phyloP scores from a whole-genome alignment of 2,888 invertebrate genomes.

The Arctia plantaginis region DNA sequence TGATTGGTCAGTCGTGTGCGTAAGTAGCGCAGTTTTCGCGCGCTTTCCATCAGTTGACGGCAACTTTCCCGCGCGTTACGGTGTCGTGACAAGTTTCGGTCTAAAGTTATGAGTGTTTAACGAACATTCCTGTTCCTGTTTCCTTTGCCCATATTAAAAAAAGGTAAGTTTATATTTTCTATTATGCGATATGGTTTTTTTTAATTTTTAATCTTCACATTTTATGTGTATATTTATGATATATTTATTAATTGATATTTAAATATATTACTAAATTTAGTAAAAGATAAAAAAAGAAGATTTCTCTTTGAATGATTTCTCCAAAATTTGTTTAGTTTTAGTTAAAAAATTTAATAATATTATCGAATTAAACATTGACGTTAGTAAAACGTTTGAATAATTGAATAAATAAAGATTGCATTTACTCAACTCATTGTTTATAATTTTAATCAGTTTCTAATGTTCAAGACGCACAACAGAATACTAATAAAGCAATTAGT shows the following conservation, averaged over 20 bases:
- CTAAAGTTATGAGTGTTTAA: conserved; percentile 71
- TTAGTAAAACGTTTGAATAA: background rate
- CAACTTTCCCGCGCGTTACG: conserved; percentile 71
- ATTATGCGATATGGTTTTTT: conserved; percentile 5
- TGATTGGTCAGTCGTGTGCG: conserved; percentile 70
- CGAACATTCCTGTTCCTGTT: conserved; percentile 42
- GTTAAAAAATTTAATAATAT: background rate
- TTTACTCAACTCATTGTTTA: background rate
- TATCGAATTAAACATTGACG: background rate
- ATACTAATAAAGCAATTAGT: background rate
- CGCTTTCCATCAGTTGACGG: conserved; percentile 77
- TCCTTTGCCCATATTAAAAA: conserved; percentile 29
- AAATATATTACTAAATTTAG: background rate
- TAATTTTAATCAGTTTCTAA: background rate
- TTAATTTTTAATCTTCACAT: background rate
- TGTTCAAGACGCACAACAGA: background rate
- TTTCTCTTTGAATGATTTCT: background rate
- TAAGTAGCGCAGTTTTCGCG: conserved; percentile 82
- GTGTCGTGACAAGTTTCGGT: conserved; percentile 53
- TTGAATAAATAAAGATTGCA: background rate
- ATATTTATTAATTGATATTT: background rate
- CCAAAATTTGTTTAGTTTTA: background rate
- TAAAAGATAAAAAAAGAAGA: background rate
- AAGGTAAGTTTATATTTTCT: conserved; percentile 57
- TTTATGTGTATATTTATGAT: no score